Conservation (phyloP, 2,113 vertebrate genomes). For the Orientallactaga bullata region DNA sequence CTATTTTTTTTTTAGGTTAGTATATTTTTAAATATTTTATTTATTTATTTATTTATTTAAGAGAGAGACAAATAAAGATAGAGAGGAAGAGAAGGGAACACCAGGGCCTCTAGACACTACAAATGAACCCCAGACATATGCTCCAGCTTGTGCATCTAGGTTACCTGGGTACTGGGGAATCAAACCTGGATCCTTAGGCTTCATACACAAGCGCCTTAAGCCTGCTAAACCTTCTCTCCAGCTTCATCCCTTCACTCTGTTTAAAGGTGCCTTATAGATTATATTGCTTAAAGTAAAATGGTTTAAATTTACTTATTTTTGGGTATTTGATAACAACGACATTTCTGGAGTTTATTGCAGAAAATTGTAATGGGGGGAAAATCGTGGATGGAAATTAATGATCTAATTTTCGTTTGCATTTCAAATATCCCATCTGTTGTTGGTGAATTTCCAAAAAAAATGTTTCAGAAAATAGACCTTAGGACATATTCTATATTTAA, state of each 20-base stretch:
- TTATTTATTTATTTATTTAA: no score
- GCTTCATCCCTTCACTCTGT: background rate
- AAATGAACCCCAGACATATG: no score
- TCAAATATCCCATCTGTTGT: conserved; percentile 62
- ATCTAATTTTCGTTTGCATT: conserved; percentile 65
- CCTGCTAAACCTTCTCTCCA: no score
- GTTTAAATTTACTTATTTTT: conserved; percentile 44
- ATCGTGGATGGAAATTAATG: conserved; percentile 3
- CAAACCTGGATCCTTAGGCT: no score
- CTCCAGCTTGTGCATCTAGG: no score
- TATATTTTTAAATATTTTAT: no score
- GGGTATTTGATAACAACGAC: conserved; percentile 1
- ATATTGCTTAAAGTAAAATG: conserved; percentile 2
- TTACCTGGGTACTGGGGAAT: no score
- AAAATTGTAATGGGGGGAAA: conserved; percentile 20
- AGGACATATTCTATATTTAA: conserved; percentile 49
- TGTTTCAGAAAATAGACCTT: conserved; percentile 49
- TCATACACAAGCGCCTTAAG: no score
- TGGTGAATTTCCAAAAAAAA: conserved; percentile 56
- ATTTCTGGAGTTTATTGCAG: conserved; percentile 21
- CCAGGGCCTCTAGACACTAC: no score
- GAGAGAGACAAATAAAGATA: no score
- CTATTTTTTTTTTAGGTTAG: no score
- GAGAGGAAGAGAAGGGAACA: no score
- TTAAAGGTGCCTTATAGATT: background rate